phyloP scores from a whole-genome alignment of 2,113 vertebrate genomes.

The Dinomys branickii region DNA sequence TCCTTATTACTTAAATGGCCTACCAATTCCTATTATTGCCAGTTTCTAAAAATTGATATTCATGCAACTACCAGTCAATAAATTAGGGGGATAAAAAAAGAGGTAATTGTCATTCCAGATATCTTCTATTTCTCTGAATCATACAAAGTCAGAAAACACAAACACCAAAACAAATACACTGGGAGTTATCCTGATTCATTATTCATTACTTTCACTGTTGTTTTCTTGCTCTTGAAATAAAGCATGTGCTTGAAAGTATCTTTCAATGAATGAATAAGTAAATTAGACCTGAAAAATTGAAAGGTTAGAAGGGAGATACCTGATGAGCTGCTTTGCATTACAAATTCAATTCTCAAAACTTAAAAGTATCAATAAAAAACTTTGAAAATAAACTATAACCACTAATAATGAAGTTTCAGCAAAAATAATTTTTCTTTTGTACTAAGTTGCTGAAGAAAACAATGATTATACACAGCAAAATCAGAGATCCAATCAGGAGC shows the following conservation, averaged over 20 bases:
- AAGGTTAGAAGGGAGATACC: background rate
- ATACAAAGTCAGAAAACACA: constrained; percentile 2
- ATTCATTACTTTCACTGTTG: background rate
- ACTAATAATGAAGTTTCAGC: background rate
- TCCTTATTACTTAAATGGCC: background rate
- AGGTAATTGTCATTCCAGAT: background rate
- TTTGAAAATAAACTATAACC: constrained; percentile 50
- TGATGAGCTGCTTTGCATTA: background rate
- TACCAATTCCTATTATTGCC: background rate
- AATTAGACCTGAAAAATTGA: constrained; percentile 37
- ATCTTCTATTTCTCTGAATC: constrained; percentile 29
- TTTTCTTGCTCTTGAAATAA: background rate
- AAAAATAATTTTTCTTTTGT: background rate
- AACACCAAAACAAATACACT: constrained; percentile 12
- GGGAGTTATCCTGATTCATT: background rate
- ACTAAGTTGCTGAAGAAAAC: background rate
- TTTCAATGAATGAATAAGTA: constrained; percentile 5
- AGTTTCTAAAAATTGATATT: constrained; percentile 3
- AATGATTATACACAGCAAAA: constrained; percentile 4
- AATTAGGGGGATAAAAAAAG: background rate
- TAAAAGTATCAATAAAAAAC: constrained; percentile 30
- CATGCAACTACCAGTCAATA: background rate
- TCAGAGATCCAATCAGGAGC: constrained; percentile 21
- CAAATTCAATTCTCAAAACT: constrained; percentile 50
- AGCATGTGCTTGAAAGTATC: background rate